These are phyloP conservation scores for Coboldia fuscipes DNA, from an alignment of 1,140 invertebrate species.

Conservation along the genomic window DNA sequence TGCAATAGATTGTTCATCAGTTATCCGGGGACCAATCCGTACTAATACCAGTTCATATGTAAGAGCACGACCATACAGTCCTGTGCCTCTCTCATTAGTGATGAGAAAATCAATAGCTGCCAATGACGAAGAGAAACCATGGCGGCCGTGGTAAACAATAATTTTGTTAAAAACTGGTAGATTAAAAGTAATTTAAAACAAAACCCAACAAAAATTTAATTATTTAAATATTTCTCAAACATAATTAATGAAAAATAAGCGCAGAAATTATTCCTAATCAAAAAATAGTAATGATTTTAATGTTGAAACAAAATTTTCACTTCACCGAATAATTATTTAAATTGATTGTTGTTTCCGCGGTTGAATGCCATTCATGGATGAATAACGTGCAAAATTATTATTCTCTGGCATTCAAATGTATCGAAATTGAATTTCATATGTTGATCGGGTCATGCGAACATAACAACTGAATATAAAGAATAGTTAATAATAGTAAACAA, in stretches of 20 bases:
- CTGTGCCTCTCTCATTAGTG: conserved; percentile 44
- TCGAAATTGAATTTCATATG: no score
- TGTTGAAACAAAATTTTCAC: conserved; percentile 1
- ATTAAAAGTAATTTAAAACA: no score
- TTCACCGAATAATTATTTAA: conserved; percentile 2
- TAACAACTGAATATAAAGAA: no score
- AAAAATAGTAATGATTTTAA: neutral
- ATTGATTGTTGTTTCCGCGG: neutral
- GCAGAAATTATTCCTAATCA: neutral
- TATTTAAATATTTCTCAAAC: no score
- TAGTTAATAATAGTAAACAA: no score
- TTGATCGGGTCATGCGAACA: no score
- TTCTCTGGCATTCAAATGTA: no score
- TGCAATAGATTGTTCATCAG: neutral
- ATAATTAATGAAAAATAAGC: neutral
- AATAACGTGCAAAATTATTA: no score
- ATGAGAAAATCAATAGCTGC: conserved; percentile 32
- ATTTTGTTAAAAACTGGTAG: no score
- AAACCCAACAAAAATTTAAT: no score
- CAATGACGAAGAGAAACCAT: conserved; percentile 29
- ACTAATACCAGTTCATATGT: neutral
- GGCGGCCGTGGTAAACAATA: conserved; percentile 46
- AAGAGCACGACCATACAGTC: conserved; percentile 22
- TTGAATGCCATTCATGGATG: no score
- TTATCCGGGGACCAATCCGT: conserved; percentile 1